Evolutionary conservation across 2,888 invertebrate genomes (phyloP).

Genomic region (Caenorhabditis sp.): DNA sequence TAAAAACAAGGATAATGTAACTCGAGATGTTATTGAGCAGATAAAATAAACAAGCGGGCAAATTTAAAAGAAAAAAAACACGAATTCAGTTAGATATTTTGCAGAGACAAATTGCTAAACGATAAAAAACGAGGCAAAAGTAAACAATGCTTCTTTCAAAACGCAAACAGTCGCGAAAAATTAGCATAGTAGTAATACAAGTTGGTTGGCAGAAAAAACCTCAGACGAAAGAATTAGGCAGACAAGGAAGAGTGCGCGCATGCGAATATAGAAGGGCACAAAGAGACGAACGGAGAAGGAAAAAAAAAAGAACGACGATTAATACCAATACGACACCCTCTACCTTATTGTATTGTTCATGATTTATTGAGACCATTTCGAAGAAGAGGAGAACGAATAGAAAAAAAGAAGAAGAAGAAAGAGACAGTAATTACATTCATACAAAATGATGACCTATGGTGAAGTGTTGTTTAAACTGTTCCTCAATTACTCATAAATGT

Average conservation of each 20-base stretch:
- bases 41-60: too few species aligned
- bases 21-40: too few species aligned
- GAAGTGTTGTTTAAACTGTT: too few species aligned
- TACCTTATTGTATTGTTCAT: background rate
- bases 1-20: too few species aligned
- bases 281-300: background rate
- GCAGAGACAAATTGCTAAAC: too few species aligned
- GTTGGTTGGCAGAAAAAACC: background rate
- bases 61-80: too few species aligned
- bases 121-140: too few species aligned
- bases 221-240: background rate
- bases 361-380: conserved; percentile 1
- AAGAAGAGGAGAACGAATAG: background rate
- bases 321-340: background rate
- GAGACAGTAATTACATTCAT: background rate
- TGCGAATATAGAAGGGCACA: background rate
- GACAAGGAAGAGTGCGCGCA: too few species aligned
- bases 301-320: background rate
- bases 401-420: background rate
- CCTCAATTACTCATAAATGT: too few species aligned
- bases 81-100: too few species aligned
- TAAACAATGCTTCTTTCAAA: too few species aligned
- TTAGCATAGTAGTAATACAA: background rate
- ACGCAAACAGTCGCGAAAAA: background rate
- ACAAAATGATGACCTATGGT: background rate